Evolutionary conservation across 2,888 invertebrate species (phyloP), one percentile per base, ranked within the genome.

Genomic region (Hypena proboscidalis): DNA sequence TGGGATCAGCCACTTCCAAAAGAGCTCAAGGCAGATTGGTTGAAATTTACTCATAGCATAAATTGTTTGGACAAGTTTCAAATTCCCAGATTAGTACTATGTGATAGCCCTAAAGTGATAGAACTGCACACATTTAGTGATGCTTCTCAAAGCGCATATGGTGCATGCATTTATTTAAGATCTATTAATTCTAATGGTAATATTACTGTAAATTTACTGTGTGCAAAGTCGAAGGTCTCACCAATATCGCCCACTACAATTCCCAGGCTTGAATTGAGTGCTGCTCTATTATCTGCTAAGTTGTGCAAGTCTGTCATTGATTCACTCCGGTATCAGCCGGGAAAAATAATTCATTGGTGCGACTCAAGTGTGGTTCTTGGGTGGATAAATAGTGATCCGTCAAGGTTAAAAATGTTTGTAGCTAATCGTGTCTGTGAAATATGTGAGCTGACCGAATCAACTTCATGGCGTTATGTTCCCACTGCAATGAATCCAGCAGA

Each of bases 61-160:
- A 11, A 6, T 7, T 32, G 20, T 1, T 13, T 63, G 2, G 3
- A 3, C 1, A 19, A 33, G 4, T 10, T 68, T 8, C 22, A 51
- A 8, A 43, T 66, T 5, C 54, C 65, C 0, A 57, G 68, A 15
- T 13, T 33, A 14, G 61, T 60, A 27, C 4, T 65, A 4, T 39
- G 60, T 21, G 43, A 59, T 5, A 38, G 31, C 1, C 47, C 54
- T 4, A 36, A 33, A 14, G 1, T 0, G 1, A 50, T 66, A 1
- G 67, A 71, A 33, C 9, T 75, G 6, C 69, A 70, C 35, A 22
- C 52, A 0, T 73, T 73, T 25, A 53, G 60, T 13, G 71, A 71
- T 23, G 64, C 71, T 0, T 67, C 68, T 0, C 41, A 50, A 8
- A 1, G 1, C 1, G 68, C 69, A 0, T 68, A 62, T 15, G 72